Evolutionary conservation across 23 tunicate species (phyloP).

Genomic region (Pegea sp.): DNA sequence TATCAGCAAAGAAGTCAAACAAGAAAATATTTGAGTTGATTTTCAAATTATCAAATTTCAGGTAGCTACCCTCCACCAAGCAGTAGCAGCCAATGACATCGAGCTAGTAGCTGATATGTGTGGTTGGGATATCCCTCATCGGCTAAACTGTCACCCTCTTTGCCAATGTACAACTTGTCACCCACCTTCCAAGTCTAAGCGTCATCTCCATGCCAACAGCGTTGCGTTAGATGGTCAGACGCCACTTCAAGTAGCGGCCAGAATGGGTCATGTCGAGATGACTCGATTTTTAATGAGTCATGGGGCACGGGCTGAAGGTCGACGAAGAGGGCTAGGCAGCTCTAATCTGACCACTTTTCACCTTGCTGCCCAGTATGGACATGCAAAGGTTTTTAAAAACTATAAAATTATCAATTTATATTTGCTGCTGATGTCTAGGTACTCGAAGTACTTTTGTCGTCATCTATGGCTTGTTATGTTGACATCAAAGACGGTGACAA

Average conservation of each 20-base stretch:
- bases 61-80: slow-evolving; percentile 47
- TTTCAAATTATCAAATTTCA: slow-evolving; percentile 1
- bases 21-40: no score
- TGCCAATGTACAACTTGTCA: slow-evolving; percentile 79
- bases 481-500: slow-evolving; percentile 49
- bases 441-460: slow-evolving; percentile 14
- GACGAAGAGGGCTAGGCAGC: slow-evolving; percentile 5
- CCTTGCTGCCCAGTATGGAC: slow-evolving; percentile 59
- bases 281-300: slow-evolving; percentile 21
- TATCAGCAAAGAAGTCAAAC: no score
- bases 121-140: slow-evolving; percentile 33
- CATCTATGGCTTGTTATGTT: slow-evolving; percentile 7
- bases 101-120: slow-evolving; percentile 60
- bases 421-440: slow-evolving; percentile 15
- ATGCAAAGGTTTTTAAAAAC: slow-evolving; percentile 13
- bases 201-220: slow-evolving; percentile 32
- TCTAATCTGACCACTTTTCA: slow-evolving; percentile 16
- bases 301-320: slow-evolving; percentile 15
- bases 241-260: slow-evolving; percentile 35
- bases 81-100: slow-evolving; percentile 50
- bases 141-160: slow-evolving; percentile 50
- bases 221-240: slow-evolving; percentile 18
- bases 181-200: slow-evolving; percentile 7
- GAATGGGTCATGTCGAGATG: slow-evolving; percentile 45
- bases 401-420: not conserved